Percentiles rank a stretch among this genome's conserved stretches.
phyloP scores from a whole-genome alignment of 2,113 vertebrate genomes.

The Oryctolagus cuniculus region DNA sequence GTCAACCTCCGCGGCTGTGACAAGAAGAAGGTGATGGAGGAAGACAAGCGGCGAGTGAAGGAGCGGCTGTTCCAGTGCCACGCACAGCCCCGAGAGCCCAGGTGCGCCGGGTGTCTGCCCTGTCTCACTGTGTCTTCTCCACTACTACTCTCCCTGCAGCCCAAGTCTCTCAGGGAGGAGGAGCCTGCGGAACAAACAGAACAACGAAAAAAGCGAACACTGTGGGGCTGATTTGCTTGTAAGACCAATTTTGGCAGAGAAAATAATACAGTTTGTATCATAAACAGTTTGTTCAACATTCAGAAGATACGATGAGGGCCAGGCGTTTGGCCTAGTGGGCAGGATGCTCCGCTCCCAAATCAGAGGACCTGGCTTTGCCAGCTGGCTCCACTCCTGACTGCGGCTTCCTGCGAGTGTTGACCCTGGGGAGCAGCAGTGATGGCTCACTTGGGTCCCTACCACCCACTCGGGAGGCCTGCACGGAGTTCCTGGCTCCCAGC shows the following conservation, averaged over 20 bases:
- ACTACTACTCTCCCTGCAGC: neutral
- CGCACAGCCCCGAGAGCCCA: slow-evolving; percentile 78
- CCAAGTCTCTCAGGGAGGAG: neutral
- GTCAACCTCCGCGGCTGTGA: slow-evolving; percentile 87
- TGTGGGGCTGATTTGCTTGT: neutral
- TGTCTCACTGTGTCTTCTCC: neutral
- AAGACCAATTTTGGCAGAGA: neutral
- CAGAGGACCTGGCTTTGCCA: too few species aligned
- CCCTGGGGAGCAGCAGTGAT: too few species aligned
- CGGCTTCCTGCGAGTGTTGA: too few species aligned
- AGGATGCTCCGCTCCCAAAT: too few species aligned
- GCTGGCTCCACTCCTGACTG: too few species aligned
- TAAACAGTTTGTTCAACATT: neutral
- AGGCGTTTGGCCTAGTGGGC: too few species aligned
- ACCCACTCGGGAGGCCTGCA: too few species aligned
- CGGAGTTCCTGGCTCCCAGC: too few species aligned
- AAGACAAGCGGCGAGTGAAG: slow-evolving; percentile 87
- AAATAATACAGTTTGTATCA: neutral
- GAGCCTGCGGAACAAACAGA: neutral
- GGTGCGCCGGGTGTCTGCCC: slow-evolving; percentile 65
- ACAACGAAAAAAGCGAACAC: too few species aligned
- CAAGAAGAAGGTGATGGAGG: slow-evolving; percentile 87
- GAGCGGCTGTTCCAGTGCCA: slow-evolving; percentile 85
- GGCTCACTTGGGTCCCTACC: too few species aligned
- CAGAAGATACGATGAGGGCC: neutral